Evolutionary conservation across 2,797 vertebrate genomes (phyloP).

Genomic region (Paguma larvata): DNA sequence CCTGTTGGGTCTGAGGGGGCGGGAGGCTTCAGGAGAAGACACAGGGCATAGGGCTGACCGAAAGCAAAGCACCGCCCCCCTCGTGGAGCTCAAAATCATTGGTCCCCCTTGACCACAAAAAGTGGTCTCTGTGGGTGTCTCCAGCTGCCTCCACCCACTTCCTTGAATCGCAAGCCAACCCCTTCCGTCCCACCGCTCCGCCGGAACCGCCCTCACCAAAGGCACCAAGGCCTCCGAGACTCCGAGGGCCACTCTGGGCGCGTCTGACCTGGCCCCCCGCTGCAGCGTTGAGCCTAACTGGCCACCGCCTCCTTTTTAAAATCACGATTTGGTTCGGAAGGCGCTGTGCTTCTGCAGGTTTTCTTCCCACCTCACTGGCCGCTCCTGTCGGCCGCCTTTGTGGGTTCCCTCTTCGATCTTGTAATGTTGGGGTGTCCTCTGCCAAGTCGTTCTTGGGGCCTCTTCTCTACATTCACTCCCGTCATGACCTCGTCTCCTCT

Average conservation of each 20-base stretch:
- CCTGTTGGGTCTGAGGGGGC: not conserved
- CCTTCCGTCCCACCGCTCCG: not conserved
- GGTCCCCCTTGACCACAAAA: not conserved
- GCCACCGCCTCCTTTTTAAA: not conserved
- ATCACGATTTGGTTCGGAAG: not conserved
- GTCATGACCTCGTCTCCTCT: not conserved
- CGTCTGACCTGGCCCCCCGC: not conserved
- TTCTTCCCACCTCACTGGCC: not conserved
- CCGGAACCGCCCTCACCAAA: not conserved
- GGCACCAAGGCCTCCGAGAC: not conserved
- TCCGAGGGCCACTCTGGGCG: not conserved
- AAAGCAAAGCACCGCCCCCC: not conserved
- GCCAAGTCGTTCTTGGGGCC: not conserved
- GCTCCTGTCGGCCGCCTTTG: fast-evolving
- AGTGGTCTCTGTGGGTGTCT: not conserved
- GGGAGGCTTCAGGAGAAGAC: not conserved
- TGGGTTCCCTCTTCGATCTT: not conserved
- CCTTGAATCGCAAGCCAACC: not conserved
- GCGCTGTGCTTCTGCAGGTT: fast-evolving
- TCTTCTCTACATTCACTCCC: not conserved
- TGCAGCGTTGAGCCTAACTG: fast-evolving
- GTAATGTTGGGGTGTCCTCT: not conserved
- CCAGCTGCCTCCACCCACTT: not conserved
- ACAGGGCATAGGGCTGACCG: fast-evolving
- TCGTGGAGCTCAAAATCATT: not conserved